phyloP scores from a whole-genome alignment of 2,888 invertebrate genomes.

The Busseola fusca region DNA sequence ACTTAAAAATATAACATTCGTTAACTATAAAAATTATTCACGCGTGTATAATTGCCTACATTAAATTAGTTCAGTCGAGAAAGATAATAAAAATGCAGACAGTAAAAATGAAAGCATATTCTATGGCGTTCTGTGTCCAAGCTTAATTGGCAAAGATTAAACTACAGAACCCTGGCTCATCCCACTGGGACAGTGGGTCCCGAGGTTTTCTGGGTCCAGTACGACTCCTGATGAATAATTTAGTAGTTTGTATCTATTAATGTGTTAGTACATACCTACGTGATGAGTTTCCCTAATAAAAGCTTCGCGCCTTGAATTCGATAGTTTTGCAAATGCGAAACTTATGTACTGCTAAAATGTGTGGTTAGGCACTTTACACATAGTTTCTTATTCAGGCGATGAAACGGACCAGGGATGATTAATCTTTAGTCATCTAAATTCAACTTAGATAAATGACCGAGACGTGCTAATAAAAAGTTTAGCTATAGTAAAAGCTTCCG shows the following conservation, averaged over 20 bases:
- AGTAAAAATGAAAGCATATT: conserved; percentile 44
- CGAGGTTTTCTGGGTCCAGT: conserved; percentile 58
- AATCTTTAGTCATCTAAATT: background rate
- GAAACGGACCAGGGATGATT: background rate
- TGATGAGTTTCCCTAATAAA: conserved; percentile 61
- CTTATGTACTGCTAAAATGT: conserved; percentile 44
- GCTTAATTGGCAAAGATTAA: conserved; percentile 68
- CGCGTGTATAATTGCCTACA: conserved; percentile 10
- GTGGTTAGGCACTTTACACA: conserved; percentile 20
- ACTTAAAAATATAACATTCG: conserved; percentile 6
- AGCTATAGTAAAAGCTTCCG: too few species aligned
- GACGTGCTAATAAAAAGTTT: too few species aligned
- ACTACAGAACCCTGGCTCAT: conserved; percentile 61
- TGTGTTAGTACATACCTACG: conserved; percentile 61
- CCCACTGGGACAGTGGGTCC: conserved; percentile 56
- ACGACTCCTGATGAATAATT: conserved; percentile 68
- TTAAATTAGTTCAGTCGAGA: conserved; percentile 31
- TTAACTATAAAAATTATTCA: conserved; percentile 13
- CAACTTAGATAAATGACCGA: background rate
- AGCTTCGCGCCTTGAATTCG: conserved; percentile 40
- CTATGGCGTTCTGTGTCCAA: conserved; percentile 47
- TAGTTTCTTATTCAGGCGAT: background rate
- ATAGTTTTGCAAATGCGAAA: conserved; percentile 51
- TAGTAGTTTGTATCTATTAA: conserved; percentile 65
- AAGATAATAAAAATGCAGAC: conserved; percentile 32